Conservation (phyloP, 2,797 vertebrate genomes). For the Ispidina picta region DNA sequence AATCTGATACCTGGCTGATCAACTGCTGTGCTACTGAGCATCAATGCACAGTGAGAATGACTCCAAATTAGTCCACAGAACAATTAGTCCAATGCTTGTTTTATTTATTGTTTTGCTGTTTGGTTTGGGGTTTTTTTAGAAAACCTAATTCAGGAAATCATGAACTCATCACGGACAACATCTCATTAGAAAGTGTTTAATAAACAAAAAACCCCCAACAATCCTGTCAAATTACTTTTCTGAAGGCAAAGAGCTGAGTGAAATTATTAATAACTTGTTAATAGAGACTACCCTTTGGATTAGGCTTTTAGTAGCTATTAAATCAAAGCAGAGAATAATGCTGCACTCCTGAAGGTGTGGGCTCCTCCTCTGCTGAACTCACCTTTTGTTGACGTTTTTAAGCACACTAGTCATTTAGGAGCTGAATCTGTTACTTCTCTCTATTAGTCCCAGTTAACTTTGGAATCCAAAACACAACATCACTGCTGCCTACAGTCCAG, state of each 20-base stretch:
- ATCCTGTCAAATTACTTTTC: slow-evolving; percentile 26
- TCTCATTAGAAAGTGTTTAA: slow-evolving; percentile 9
- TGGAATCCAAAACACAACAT: neutral
- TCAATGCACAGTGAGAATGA: fast-evolving
- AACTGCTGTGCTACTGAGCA: neutral
- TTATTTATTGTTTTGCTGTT: too few relatives aligned
- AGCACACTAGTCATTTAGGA: neutral
- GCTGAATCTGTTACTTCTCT: neutral
- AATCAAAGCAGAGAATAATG: slow-evolving; percentile 42
- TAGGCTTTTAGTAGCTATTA: slow-evolving; percentile 33
- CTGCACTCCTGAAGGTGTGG: neutral
- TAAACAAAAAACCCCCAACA: neutral
- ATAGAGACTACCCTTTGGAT: slow-evolving; percentile 10
- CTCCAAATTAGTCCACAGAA: neutral
- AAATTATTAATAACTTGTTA: slow-evolving; percentile 54
- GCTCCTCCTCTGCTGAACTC: neutral
- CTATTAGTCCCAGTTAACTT: neutral
- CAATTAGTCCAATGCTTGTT: neutral
- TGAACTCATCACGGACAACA: neutral
- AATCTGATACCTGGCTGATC: neutral
- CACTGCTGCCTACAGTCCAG: neutral
- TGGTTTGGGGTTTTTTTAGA: neutral
- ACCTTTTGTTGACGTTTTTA: neutral
- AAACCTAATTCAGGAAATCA: neutral
- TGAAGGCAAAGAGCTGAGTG: neutral